A percentile compares a stretch with the other conserved stretches of the same genome.
phyloP scores from a whole-genome alignment of 2,797 vertebrate genomes.

The Bovichtus diacanthus region DNA sequence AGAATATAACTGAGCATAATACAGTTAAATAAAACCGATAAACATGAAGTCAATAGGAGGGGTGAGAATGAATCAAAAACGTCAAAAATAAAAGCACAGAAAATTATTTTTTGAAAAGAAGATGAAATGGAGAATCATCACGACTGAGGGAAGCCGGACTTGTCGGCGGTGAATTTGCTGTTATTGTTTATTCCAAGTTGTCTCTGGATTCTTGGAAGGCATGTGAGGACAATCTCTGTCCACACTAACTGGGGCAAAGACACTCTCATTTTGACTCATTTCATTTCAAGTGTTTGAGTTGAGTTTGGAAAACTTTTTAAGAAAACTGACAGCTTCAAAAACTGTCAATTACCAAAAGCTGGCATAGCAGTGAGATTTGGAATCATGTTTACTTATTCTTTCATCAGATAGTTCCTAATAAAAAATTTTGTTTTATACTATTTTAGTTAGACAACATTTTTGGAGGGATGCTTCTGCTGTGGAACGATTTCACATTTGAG shows the following conservation, averaged over 20 bases:
- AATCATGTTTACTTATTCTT: background rate
- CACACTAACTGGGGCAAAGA: background rate
- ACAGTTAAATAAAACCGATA: background rate
- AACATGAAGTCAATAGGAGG: background rate
- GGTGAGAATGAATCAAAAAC: background rate
- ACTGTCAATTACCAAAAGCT: background rate
- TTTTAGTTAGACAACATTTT: background rate
- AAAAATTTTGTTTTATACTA: background rate
- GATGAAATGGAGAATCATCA: background rate
- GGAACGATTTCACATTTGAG: background rate
- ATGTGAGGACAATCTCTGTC: conserved; percentile 43
- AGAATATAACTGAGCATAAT: too few species aligned
- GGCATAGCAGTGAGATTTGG: background rate
- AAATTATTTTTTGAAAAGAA: too few species aligned
- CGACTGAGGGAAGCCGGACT: background rate
- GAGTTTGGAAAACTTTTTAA: background rate
- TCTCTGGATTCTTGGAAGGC: conserved; percentile 37
- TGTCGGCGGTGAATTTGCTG: conserved; percentile 26
- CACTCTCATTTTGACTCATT: background rate
- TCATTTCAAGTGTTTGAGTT: background rate
- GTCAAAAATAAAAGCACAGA: background rate
- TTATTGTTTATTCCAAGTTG: conserved; percentile 47
- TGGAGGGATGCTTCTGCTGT: background rate
- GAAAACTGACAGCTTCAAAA: background rate
- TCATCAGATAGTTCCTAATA: background rate